Evolutionary conservation across 2,797 vertebrate species (phyloP).

Genomic region (Paramormyrops hopkinsi): DNA sequence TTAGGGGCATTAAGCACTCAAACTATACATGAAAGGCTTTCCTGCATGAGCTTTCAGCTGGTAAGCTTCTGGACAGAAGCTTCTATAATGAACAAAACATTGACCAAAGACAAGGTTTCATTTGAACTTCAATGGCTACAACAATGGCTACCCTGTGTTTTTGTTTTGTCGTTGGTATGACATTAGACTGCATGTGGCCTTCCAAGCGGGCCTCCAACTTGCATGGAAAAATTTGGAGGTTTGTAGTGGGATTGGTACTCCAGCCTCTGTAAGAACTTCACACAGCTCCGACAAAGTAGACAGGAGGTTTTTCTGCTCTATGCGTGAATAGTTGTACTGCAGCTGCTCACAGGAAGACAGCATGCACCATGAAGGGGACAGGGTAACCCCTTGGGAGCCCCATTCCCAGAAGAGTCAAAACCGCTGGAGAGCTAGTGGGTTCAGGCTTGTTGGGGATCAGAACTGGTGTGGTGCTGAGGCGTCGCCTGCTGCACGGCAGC

Average conservation of each 20-base stretch:
- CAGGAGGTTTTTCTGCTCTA: background rate
- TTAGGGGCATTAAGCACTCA: background rate
- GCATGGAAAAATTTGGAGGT: background rate
- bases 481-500: background rate
- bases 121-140: background rate
- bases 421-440: background rate
- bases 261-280: background rate
- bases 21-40: background rate
- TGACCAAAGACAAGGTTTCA: background rate
- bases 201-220: background rate
- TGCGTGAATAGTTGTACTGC: background rate
- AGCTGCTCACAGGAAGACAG: background rate
- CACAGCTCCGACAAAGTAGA: background rate
- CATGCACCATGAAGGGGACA: background rate
- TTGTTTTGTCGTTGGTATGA: background rate
- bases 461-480: background rate
- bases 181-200: background rate
- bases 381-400: background rate
- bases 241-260: background rate
- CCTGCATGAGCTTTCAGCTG: background rate
- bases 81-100: background rate
- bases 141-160: background rate
- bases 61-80: background rate
- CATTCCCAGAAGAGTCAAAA: background rate
- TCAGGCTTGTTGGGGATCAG: background rate